phyloP scores from a whole-genome alignment of 37 sponge, comb jelly and placozoan genomes.

The Oscarella lobularis region DNA sequence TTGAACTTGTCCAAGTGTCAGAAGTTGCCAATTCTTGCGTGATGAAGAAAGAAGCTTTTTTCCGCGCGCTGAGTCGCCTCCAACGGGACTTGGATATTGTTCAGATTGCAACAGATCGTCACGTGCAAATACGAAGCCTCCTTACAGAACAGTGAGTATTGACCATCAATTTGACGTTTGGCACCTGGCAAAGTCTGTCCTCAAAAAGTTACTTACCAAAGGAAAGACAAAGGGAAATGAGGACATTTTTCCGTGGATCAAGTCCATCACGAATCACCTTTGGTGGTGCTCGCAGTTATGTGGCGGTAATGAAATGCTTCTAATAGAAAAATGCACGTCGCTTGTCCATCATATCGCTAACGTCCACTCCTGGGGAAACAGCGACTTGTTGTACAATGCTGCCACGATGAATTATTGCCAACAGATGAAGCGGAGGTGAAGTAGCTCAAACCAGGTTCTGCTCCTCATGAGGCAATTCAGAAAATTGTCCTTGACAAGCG shows the following conservation, averaged over 20 bases:
- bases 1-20: constrained; percentile 19
- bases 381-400: constrained; percentile 1
- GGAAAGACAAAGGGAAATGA: constrained; percentile 9
- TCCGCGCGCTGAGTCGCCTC: background rate
- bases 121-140: too few relatives aligned
- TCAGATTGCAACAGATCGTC: too few relatives aligned
- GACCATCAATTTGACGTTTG: constrained; percentile 38
- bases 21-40: constrained; percentile 12
- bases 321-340: constrained; percentile 18
- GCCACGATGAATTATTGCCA: background rate
- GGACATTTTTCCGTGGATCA: background rate
- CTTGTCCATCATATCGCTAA: constrained; percentile 22
- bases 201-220: constrained; percentile 4
- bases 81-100: constrained; percentile 8
- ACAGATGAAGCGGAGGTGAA: background rate
- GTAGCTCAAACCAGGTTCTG: background rate
- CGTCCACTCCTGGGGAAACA: constrained; percentile 12
- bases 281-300: constrained; percentile 13
- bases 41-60: constrained; percentile 26
- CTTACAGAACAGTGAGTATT: too few relatives aligned
- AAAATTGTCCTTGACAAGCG: background rate
- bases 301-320: background rate
- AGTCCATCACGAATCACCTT: constrained; percentile 13
- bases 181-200: constrained; percentile 16
- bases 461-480: constrained; percentile 4